Evolutionary conservation across 2,113 vertebrate genomes (phyloP), one percentile per base, ranked within the genome.

Genomic region (Phoenicopterus ruber): DNA sequence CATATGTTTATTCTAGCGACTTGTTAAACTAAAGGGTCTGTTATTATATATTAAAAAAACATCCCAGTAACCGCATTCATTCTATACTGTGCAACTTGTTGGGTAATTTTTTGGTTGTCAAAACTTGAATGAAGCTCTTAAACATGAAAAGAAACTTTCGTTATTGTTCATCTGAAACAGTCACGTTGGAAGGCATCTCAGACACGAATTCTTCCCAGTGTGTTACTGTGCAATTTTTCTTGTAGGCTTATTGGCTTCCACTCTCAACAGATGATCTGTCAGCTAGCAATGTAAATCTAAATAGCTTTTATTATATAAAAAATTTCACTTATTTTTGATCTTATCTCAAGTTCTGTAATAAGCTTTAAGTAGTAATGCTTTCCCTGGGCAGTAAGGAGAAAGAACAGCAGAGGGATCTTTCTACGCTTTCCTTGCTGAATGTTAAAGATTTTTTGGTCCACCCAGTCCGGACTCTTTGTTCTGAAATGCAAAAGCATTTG

Each of bases 1-100:
- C 81, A 73, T 57, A 81, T 82, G 65, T 84, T 96, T 87, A 93
- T 97, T 96, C 65, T 40, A 63, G 61, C 67, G 69, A 63, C 46
- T 78, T 78, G 15, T 71, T 77, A 82, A 89, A 82, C 44, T 61
- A 31, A 81, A 84, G 26, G 7, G 1, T 59, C n/a, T 95, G 50
- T 71, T 94, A 76, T 92, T 86, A 62, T 19, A 59, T 25, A 85
- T 50, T 17, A 47, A 63, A 52, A 72, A 81, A 54, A 49, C 9
- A 50, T 77, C n/a, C 21, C 42, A 82, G 16, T 65, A 69, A 69
- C 49, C 76, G 49, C 31, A 58, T 83, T 95, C 46, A 54, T 81
- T 88, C 29, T 67, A 54, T 81, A 81, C 34, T 67, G 22, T 91
- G 69, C 13, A 71, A 86, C 59, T 80, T 80, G 49, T 73, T 91